Evolutionary conservation across 2,797 vertebrate species (phyloP).

Genomic region (Allobates femoralis): DNA sequence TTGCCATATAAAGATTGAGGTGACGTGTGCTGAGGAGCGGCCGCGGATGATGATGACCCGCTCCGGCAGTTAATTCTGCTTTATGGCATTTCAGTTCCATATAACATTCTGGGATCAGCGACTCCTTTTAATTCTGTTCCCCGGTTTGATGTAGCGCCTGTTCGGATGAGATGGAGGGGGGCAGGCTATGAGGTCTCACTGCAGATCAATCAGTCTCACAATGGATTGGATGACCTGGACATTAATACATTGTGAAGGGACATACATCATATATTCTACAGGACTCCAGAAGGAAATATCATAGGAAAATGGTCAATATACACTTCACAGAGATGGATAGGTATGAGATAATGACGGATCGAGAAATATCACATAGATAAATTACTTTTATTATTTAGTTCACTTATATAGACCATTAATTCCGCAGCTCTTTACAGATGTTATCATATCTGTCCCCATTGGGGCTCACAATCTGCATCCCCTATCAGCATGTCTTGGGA

Average conservation of each 20-base stretch:
- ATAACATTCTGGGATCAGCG: background rate
- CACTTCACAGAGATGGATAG: background rate
- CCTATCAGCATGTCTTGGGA: too few species aligned
- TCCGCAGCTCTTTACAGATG: too few species aligned
- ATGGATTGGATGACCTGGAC: background rate
- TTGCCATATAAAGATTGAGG: constrained; percentile 31
- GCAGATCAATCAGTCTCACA: constrained; percentile 25
- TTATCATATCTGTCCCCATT: too few species aligned
- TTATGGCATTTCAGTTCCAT: constrained; percentile 13
- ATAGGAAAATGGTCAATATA: background rate
- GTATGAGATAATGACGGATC: background rate
- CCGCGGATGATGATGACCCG: constrained; percentile 28
- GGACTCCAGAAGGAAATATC: background rate
- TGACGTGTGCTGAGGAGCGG: background rate
- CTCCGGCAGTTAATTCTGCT: constrained; percentile 39
- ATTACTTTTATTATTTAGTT: too few species aligned
- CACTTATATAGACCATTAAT: too few species aligned
- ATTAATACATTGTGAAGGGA: background rate
- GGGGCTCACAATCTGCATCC: too few species aligned
- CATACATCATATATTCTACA: background rate
- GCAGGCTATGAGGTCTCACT: background rate
- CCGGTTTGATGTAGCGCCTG: constrained; percentile 33
- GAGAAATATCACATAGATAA: background rate
- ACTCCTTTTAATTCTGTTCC: background rate
- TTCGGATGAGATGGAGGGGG: constrained; percentile 4